A percentile compares a stretch with the other conserved stretches of the same genome.
These are phyloP conservation scores for Pocillopora damicornis DNA, from an alignment of 64 coral and sea anemone species.

Conservation along the genomic window DNA sequence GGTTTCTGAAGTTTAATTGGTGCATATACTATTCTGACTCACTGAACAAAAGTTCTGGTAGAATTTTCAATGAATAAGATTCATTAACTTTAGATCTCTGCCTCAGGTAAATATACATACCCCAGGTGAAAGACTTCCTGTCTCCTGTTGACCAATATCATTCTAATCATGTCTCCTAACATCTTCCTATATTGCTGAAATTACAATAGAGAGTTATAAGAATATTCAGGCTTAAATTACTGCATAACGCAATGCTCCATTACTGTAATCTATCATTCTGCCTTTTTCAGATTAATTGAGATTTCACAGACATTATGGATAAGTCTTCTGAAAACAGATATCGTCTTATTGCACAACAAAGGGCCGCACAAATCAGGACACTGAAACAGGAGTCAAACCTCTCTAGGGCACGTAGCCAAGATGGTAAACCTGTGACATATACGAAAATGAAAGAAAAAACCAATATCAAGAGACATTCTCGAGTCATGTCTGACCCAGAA, in stretches of 20 bases:
- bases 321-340: not conserved
- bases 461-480: not conserved
- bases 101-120: not conserved
- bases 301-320: not conserved
- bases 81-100: not conserved
- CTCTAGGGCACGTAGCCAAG: slow-evolving; percentile 14
- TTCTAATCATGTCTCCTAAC: not conserved
- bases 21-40: too few relatives aligned
- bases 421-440: slow-evolving; percentile 26
- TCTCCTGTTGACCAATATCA: not conserved
- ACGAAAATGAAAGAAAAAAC: slow-evolving; percentile 9
- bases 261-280: too few relatives aligned
- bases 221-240: too few relatives aligned
- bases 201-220: not conserved
- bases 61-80: too few relatives aligned
- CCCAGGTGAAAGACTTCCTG: not conserved
- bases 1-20: too few relatives aligned
- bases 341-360: not conserved
- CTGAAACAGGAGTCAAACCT: not conserved
- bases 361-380: not conserved
- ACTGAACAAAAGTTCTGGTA: too few relatives aligned
- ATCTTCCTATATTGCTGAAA: not conserved
- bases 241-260: not conserved
- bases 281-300: not conserved
- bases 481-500: slow-evolving; percentile 33